A percentile compares a stretch with the other conserved stretches of the same genome.
phyloP scores from a whole-genome alignment of 1,140 invertebrate genomes.

The Hyphantria cunea region DNA sequence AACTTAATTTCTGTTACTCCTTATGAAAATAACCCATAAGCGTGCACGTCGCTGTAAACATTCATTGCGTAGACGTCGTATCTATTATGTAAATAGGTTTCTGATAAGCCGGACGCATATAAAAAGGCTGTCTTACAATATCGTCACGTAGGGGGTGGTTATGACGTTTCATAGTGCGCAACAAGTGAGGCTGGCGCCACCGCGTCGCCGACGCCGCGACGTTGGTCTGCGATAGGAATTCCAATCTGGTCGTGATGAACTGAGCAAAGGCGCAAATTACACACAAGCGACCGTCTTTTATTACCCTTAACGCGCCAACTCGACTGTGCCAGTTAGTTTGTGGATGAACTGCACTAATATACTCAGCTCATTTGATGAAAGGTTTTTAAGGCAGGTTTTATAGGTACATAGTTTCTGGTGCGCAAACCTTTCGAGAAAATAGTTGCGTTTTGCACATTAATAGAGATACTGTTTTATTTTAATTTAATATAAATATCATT shows the following conservation, averaged over 20 bases:
- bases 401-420: too few relatives aligned
- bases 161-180: conserved; percentile 66
- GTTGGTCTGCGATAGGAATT: conserved; percentile 64
- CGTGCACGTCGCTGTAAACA: conserved; percentile 3
- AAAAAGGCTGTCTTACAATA: conserved; percentile 64
- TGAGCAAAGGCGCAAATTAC: conserved; percentile 70
- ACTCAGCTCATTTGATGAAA: conserved; percentile 1
- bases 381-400: neutral
- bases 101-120: conserved; percentile 33
- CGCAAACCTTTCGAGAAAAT: too few relatives aligned
- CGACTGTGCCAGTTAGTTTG: conserved; percentile 20
- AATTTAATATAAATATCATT: too few relatives aligned
- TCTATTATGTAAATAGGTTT: conserved; percentile 24
- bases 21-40: neutral
- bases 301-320: conserved; percentile 29
- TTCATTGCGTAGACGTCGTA: conserved; percentile 10
- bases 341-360: neutral
- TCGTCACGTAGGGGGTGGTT: conserved; percentile 68
- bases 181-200: conserved; percentile 69
- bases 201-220: conserved; percentile 59
- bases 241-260: conserved; percentile 71
- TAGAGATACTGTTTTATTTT: too few relatives aligned
- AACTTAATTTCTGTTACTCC: too few relatives aligned
- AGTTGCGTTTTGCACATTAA: too few relatives aligned
- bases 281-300: conserved; percentile 42